Conservation (phyloP, 2,797 vertebrate genomes). For the Sciurus carolinensis region DNA sequence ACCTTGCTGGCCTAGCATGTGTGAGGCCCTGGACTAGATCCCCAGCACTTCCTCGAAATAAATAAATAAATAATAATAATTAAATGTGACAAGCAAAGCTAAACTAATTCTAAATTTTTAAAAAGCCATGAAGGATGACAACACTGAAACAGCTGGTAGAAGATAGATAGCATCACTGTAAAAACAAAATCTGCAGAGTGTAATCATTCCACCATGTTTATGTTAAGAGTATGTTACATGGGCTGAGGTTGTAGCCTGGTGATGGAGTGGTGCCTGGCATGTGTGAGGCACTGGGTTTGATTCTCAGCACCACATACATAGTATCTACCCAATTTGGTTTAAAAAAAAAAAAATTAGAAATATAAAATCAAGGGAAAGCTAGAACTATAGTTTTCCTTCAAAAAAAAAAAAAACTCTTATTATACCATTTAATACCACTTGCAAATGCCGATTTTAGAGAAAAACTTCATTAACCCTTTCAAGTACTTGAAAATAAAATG, state of each 20-base stretch:
- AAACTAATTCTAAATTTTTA: not conserved
- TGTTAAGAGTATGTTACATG: no score
- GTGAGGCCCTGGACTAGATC: no score
- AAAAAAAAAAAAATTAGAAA: not conserved
- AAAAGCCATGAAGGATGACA: not conserved
- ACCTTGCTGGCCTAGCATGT: no score
- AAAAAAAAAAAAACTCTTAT: not conserved
- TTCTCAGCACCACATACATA: no score
- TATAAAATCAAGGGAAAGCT: not conserved
- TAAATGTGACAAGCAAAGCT: not conserved
- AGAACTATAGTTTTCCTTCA: not conserved
- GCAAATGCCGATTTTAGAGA: not conserved
- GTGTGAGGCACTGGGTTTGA: no score
- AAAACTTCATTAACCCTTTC: not conserved
- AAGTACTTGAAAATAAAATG: not conserved
- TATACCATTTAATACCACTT: not conserved
- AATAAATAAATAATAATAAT: not conserved
- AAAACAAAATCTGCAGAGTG: not conserved
- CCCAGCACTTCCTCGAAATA: no score
- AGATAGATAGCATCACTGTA: not conserved
- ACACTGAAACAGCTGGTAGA: not conserved
- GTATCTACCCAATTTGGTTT: not conserved
- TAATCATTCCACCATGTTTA: not conserved
- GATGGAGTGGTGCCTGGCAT: no score
- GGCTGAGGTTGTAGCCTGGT: no score